Evolutionary conservation across 2,113 vertebrate genomes (phyloP).

Genomic region (Orthonyx spaldingii): DNA sequence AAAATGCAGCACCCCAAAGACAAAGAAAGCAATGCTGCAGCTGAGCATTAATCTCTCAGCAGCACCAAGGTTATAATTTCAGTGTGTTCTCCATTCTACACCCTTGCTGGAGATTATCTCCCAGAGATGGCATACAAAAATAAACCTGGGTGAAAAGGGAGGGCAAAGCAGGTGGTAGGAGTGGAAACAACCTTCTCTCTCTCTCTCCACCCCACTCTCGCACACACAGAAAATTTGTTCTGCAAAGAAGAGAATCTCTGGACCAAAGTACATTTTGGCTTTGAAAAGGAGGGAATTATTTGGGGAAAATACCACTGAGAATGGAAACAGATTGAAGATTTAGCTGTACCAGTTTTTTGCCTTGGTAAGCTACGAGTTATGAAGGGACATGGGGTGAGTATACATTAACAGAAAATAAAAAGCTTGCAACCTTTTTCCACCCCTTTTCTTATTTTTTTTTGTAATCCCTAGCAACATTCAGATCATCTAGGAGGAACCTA

Average conservation of each 20-base stretch:
- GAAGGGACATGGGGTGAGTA: neutral
- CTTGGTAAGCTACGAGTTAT: neutral
- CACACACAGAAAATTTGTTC: neutral
- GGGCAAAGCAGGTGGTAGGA: neutral
- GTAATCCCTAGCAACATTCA: neutral
- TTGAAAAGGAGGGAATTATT: neutral
- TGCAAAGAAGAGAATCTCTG: neutral
- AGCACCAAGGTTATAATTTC: neutral
- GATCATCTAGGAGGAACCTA: neutral
- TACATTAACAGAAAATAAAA: neutral
- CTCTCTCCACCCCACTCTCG: neutral
- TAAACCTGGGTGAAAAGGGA: neutral
- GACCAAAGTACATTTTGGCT: neutral
- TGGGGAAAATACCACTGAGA: neutral
- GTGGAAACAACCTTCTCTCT: neutral
- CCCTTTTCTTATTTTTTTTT: neutral
- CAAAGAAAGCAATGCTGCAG: neutral
- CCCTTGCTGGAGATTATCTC: neutral
- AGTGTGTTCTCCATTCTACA: neutral
- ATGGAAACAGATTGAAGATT: neutral
- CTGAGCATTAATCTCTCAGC: neutral
- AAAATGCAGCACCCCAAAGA: neutral
- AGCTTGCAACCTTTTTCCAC: neutral
- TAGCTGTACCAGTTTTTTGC: neutral
- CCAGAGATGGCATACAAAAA: neutral